Percentiles rank a stretch among this genome's conserved stretches.
Evolutionary conservation across 2,113 vertebrate species (phyloP).

Genomic region (Numenius arquata): DNA sequence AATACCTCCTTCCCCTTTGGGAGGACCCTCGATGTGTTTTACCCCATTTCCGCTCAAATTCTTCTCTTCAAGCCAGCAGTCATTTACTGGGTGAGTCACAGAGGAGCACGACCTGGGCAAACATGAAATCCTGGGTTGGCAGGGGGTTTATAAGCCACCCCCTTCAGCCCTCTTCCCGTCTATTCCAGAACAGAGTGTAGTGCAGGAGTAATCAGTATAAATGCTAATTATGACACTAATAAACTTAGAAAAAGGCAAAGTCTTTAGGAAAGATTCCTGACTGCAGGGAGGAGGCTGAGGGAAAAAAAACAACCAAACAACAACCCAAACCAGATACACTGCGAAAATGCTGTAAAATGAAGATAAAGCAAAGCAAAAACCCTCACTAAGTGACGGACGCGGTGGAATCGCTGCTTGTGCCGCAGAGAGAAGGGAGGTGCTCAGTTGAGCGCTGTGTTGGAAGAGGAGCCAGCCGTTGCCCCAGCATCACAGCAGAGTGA

Average conservation of each 20-base stretch:
- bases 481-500: background rate
- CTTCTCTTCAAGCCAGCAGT: no score
- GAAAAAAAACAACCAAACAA: background rate
- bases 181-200: rapidly evolving
- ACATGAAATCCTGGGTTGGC: background rate
- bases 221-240: background rate
- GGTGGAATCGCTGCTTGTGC: background rate
- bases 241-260: background rate
- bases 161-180: no score
- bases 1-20: background rate
- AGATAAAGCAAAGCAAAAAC: background rate
- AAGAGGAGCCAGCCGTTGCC: background rate
- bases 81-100: background rate
- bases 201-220: background rate
- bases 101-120: background rate
- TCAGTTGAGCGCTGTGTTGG: background rate
- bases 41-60: background rate
- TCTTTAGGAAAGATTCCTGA: background rate
- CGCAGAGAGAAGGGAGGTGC: background rate
- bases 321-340: no score
- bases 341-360: background rate
- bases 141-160: background rate
- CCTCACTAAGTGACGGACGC: background rate
- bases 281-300: background rate
- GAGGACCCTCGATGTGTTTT: background rate